Conservation (phyloP, 2,113 vertebrate species). For the Psilopogon haemacephalus region DNA sequence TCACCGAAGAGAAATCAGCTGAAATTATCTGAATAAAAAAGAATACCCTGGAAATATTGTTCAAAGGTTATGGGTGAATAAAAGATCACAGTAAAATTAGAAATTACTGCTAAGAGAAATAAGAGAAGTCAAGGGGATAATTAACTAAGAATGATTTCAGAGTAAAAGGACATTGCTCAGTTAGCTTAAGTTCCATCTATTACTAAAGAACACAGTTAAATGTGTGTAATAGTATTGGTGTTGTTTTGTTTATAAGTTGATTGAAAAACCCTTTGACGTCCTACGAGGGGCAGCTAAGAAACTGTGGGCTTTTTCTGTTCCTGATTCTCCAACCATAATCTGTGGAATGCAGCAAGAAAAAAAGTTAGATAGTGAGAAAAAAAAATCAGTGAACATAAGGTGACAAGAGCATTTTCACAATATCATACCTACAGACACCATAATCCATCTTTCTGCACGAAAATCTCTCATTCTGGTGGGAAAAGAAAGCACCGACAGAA, state of each 20-base stretch:
- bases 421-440: background rate
- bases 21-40: slow-evolving; percentile 6
- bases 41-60: slow-evolving; percentile 10
- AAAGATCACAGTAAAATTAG: slow-evolving; percentile 47
- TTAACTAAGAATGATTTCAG: slow-evolving; percentile 24
- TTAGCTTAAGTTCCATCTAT: slow-evolving; percentile 7
- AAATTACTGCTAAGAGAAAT: slow-evolving; percentile 35
- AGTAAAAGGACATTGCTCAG: slow-evolving; percentile 13
- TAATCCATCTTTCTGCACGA: background rate
- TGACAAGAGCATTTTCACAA: background rate
- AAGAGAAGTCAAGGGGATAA: slow-evolving; percentile 32
- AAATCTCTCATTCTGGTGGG: background rate
- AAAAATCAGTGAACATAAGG: background rate
- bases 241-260: background rate
- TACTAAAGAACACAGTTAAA: background rate
- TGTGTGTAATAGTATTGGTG: background rate
- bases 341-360: background rate
- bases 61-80: slow-evolving; percentile 18
- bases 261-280: background rate
- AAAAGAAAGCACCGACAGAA: background rate
- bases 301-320: background rate
- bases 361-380: background rate
- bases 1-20: background rate
- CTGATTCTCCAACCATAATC: background rate
- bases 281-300: background rate